A percentile compares a stretch with the other conserved stretches of the same genome.
Evolutionary conservation across 2,113 vertebrate species (phyloP).

Genomic region (Eulemur rufifrons): DNA sequence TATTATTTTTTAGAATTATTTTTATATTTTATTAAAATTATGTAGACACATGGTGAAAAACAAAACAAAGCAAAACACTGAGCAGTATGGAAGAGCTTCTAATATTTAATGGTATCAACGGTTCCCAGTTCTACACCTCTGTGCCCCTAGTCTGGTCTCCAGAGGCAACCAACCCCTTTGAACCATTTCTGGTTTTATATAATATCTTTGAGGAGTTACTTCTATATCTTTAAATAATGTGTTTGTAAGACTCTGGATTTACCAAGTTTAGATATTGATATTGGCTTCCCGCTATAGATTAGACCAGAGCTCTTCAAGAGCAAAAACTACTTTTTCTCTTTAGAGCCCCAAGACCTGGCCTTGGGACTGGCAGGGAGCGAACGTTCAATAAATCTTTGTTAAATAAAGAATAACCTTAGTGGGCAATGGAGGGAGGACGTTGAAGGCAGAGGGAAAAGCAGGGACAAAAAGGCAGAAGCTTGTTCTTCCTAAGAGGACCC

Average conservation of each 20-base stretch:
- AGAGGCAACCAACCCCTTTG: slow-evolving; percentile 44
- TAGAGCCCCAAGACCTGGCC: background rate
- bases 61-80: background rate
- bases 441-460: background rate
- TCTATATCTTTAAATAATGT: slow-evolving; percentile 47
- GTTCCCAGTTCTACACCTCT: background rate
- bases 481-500: background rate
- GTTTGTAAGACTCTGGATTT: slow-evolving; percentile 43
- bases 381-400: slow-evolving; percentile 1
- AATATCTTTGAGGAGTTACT: background rate
- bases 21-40: slow-evolving; percentile 35
- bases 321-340: slow-evolving; percentile 34
- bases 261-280: background rate
- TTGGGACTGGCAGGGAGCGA: background rate
- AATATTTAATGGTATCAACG: background rate
- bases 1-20: slow-evolving; percentile 44
- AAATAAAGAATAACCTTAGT: slow-evolving; percentile 3
- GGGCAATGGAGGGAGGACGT: background rate
- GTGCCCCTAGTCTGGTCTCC: slow-evolving; percentile 6
- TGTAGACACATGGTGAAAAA: background rate
- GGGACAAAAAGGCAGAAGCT: background rate
- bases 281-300: background rate
- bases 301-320: background rate
- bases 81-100: background rate
- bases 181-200: slow-evolving; percentile 30